phyloP scores from a whole-genome alignment of 1,140 invertebrate species.

The Cotesia glomerata region DNA sequence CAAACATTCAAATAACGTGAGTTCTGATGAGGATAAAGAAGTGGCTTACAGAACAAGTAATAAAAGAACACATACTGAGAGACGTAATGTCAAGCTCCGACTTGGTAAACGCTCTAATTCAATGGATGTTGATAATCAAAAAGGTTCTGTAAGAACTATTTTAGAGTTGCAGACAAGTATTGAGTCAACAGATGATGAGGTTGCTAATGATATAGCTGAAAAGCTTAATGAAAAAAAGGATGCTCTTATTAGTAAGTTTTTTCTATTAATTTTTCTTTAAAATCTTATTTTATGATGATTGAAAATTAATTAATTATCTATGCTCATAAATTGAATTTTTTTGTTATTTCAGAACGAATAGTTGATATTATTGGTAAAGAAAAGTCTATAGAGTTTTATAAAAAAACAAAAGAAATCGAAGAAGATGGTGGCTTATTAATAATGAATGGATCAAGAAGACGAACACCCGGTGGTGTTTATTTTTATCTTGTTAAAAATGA shows the following conservation, averaged over 20 bases:
- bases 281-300: neutral
- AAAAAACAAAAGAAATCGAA: slow-evolving; percentile 81
- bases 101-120: slow-evolving; percentile 64
- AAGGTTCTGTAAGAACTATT: slow-evolving; percentile 63
- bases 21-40: slow-evolving; percentile 60
- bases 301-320: slow-evolving; percentile 5
- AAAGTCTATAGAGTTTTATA: slow-evolving; percentile 77
- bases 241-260: slow-evolving; percentile 71
- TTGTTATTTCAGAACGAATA: slow-evolving; percentile 69
- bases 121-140: slow-evolving; percentile 59
- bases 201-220: slow-evolving; percentile 73
- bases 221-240: slow-evolving; percentile 76
- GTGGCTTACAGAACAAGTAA: slow-evolving; percentile 52
- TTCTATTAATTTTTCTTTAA: slow-evolving; percentile 7
- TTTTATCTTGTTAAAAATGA: slow-evolving; percentile 81
- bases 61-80: slow-evolving; percentile 68
- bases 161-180: slow-evolving; percentile 61
- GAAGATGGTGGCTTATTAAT: slow-evolving; percentile 83
- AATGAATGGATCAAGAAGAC: slow-evolving; percentile 79
- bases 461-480: slow-evolving; percentile 85
- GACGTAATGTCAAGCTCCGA: slow-evolving; percentile 67
- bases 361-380: slow-evolving; percentile 75
- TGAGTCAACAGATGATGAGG: slow-evolving; percentile 65
- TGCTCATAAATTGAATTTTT: slow-evolving; percentile 14
- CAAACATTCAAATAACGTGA: slow-evolving; percentile 53